Conservation (phyloP, 2,113 vertebrate species). For the Tinamus guttatus region DNA sequence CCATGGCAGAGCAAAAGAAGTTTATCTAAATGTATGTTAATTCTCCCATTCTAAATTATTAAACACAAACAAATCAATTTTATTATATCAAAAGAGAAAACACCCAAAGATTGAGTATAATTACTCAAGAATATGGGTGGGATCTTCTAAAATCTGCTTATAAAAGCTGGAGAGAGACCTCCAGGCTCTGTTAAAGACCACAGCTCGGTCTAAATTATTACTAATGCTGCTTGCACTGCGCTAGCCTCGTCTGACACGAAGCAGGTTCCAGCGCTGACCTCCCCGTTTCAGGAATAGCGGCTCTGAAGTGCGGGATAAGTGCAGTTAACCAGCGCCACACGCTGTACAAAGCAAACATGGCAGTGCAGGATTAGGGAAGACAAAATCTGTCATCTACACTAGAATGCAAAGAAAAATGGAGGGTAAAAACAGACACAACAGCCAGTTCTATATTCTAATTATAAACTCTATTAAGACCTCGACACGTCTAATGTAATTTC, state of each 20-base stretch:
- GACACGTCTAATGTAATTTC: fast-evolving
- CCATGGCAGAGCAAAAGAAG: not conserved
- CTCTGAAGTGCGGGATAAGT: not conserved
- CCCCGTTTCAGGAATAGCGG: not conserved
- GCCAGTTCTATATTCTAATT: not conserved
- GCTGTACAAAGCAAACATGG: not conserved
- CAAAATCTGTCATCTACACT: not conserved
- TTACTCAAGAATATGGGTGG: fast-evolving
- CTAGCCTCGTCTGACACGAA: fast-evolving
- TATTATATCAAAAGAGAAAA: not conserved
- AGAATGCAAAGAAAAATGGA: fast-evolving
- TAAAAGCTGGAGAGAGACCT: not conserved
- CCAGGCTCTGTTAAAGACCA: not conserved
- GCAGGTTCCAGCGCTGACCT: not conserved
- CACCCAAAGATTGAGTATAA: fast-evolving
- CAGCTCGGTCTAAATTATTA: not conserved
- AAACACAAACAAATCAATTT: not conserved
- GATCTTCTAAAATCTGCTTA: not conserved
- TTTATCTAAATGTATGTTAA: not conserved
- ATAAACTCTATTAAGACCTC: not conserved
- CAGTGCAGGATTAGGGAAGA: not conserved
- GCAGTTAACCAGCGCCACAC: not conserved
- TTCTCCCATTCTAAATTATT: not conserved
- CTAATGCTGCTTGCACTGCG: fast-evolving
- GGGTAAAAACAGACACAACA: no score